These are phyloP conservation scores for Misgurnus mizolepis DNA, from an alignment of 2,113 vertebrate species.

Conservation along the genomic window DNA sequence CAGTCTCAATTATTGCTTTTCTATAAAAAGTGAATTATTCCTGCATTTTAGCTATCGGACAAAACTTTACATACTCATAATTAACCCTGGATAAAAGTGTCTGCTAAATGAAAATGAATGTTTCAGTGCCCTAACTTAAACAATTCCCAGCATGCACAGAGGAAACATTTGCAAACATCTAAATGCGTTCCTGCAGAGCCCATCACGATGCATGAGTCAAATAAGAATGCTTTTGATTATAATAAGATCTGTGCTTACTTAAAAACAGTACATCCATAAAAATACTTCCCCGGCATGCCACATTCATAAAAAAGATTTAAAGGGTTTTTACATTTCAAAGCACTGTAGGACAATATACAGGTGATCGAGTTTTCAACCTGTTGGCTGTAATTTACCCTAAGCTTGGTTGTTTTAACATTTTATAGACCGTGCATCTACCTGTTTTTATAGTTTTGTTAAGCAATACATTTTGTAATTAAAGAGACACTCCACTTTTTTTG, in stretches of 20 bases:
- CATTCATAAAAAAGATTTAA: not conserved
- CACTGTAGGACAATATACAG: not conserved
- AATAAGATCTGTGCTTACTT: not conserved
- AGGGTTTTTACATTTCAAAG: not conserved
- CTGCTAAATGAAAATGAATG: too few relatives aligned
- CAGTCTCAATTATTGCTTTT: constrained; percentile 14
- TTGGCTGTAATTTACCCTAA: not conserved
- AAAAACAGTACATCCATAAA: constrained; percentile 23
- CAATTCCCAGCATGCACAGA: constrained; percentile 8
- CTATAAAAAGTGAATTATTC: too few relatives aligned
- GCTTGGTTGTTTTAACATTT: too few relatives aligned
- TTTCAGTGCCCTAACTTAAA: not conserved
- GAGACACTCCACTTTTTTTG: too few relatives aligned
- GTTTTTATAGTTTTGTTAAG: not conserved
- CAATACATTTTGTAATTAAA: not conserved
- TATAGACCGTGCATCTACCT: too few relatives aligned
- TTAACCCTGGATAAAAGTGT: too few relatives aligned
- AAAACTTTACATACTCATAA: too few relatives aligned
- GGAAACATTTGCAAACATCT: constrained; percentile 26
- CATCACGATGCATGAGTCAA: not conserved
- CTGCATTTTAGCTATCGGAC: too few relatives aligned
- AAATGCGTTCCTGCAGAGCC: constrained; percentile 36
- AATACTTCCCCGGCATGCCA: not conserved
- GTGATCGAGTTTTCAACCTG: not conserved
- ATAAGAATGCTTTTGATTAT: constrained; percentile 40